These are phyloP conservation scores for Cepaea hortensis DNA, from an alignment of 2,888 invertebrate genomes.

Conservation along the genomic window DNA sequence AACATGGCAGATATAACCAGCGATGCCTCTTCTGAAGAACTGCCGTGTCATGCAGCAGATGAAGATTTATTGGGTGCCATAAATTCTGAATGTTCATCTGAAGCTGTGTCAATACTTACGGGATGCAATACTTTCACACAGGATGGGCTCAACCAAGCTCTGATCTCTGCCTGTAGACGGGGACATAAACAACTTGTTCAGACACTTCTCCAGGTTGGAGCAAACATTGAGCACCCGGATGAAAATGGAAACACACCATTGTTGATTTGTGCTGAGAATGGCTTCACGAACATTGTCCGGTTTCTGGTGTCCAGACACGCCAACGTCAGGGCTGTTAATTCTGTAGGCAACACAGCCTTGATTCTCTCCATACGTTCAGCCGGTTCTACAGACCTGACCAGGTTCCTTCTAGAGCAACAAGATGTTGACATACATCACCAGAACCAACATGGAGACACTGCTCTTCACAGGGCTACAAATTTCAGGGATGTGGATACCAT, in stretches of 20 bases:
- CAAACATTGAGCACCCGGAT: background rate
- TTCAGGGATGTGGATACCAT: background rate
- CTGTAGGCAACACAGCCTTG: conserved; percentile 9
- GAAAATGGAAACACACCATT: conserved; percentile 2
- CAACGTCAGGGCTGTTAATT: background rate
- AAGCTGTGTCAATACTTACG: background rate
- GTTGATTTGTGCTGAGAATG: conserved; percentile 9
- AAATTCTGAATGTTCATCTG: background rate
- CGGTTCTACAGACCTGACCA: background rate
- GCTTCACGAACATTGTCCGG: conserved; percentile 2
- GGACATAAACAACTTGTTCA: background rate
- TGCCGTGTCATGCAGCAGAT: background rate
- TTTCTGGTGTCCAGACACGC: background rate
- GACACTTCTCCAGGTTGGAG: background rate
- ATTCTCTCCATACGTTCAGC: background rate
- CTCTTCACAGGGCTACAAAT: conserved; percentile 5
- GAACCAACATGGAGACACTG: background rate
- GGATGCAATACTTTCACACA: background rate
- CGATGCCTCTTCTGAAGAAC: too few species aligned
- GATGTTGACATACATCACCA: background rate
- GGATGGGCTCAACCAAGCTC: background rate
- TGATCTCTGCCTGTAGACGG: background rate
- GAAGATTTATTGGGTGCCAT: background rate
- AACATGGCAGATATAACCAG: too few species aligned
- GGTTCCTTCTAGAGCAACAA: background rate